These are phyloP conservation scores for Agonopterix subpropinquella DNA, from an alignment of 2,888 invertebrate genomes.

Conservation along the genomic window DNA sequence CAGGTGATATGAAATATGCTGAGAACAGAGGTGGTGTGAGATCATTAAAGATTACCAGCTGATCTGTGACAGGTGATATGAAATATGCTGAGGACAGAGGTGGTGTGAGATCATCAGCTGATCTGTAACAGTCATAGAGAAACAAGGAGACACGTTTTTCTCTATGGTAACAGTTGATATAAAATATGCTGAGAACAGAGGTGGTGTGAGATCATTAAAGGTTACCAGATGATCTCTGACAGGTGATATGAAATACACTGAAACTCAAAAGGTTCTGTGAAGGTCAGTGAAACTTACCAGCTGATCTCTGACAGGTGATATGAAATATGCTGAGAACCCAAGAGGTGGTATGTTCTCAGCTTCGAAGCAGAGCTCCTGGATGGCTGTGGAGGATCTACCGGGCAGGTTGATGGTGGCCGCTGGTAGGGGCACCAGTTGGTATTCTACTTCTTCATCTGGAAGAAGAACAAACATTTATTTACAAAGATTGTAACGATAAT, in stretches of 20 bases:
- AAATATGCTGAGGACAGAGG: constrained; percentile 27
- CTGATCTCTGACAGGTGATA: constrained; percentile 52
- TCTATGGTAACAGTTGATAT: no score
- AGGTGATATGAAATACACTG: constrained; percentile 52
- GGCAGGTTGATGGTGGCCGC: constrained; percentile 74
- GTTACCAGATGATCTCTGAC: constrained; percentile 55
- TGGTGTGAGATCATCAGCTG: constrained; percentile 36
- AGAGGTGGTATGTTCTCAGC: constrained; percentile 69
- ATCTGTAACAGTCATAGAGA: constrained; percentile 50
- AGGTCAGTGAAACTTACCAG: constrained; percentile 29
- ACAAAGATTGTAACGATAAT: no score
- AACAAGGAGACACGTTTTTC: no score
- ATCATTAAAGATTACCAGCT: constrained; percentile 32
- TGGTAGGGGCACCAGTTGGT: constrained; percentile 73
- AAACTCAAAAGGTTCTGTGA: constrained; percentile 59
- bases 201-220: constrained; percentile 48
- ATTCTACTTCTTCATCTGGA: constrained; percentile 59
- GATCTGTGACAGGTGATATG: constrained; percentile 49
- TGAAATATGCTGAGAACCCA: constrained; percentile 62
- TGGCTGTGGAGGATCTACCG: constrained; percentile 76
- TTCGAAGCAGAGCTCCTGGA: constrained; percentile 76
- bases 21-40: constrained; percentile 56
- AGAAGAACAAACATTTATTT: not conserved
- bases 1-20: constrained; percentile 45
- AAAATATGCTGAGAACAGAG: constrained; percentile 48